Percentiles rank a stretch among this genome's conserved stretches.
Evolutionary conservation across 1,140 invertebrate species (phyloP).

Genomic region (Ganaspis sp.): DNA sequence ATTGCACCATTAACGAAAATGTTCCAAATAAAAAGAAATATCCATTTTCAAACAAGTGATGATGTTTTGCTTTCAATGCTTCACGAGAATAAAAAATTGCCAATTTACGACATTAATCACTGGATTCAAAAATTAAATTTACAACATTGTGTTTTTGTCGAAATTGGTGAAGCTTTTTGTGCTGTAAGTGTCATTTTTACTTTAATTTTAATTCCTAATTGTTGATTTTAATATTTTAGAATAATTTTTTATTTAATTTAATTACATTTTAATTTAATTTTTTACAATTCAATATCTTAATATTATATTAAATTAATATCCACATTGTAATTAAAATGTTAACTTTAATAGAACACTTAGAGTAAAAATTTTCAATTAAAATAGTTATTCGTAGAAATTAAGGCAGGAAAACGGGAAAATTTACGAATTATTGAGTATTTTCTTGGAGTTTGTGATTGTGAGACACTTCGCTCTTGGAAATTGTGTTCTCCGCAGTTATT

Average conservation of each 20-base stretch:
- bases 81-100: constrained; percentile 34
- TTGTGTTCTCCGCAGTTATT: constrained; percentile 41
- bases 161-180: constrained; percentile 53
- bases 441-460: constrained; percentile 41
- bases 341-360: too few relatives aligned
- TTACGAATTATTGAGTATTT: constrained; percentile 44
- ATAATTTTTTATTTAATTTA: not conserved
- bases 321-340: too few relatives aligned
- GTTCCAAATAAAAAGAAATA: constrained; percentile 26
- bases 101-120: constrained; percentile 46
- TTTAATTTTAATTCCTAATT: constrained; percentile 18
- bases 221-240: not conserved
- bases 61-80: constrained; percentile 38
- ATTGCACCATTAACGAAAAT: constrained; percentile 34
- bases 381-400: constrained; percentile 53
- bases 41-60: not conserved
- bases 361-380: not conserved
- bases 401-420: constrained; percentile 35
- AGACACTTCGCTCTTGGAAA: constrained; percentile 38
- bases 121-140: constrained; percentile 47
- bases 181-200: constrained; percentile 43
- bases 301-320: too few relatives aligned
- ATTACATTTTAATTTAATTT: too few relatives aligned
- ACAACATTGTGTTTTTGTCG: constrained; percentile 50
- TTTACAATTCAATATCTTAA: too few relatives aligned